A percentile compares a stretch with the other conserved stretches of the same genome.
These are phyloP conservation scores for Struthidea cinerea DNA, from an alignment of 2,113 vertebrate species.

Conservation along the genomic window DNA sequence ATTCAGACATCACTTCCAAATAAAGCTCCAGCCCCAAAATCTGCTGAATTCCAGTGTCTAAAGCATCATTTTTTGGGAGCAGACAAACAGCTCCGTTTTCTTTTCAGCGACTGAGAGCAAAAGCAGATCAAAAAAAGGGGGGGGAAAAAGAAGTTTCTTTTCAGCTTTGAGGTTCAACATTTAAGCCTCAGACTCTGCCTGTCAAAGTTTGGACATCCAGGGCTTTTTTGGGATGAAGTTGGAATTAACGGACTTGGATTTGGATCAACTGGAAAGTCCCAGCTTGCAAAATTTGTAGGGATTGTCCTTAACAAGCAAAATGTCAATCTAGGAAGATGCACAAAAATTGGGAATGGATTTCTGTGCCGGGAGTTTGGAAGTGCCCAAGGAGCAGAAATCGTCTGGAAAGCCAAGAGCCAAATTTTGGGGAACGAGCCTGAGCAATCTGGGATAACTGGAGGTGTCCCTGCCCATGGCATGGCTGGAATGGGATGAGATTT, in stretches of 20 bases:
- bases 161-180: neutral
- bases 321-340: fast-evolving
- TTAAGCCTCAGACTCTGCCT: neutral
- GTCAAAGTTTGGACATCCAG: neutral
- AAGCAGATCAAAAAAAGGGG: neutral
- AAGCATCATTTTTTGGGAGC: neutral
- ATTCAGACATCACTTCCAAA: neutral
- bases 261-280: neutral
- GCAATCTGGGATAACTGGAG: neutral
- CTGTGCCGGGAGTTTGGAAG: neutral
- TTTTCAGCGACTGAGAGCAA: neutral
- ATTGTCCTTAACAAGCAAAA: fast-evolving
- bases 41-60: fast-evolving
- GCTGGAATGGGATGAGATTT: neutral
- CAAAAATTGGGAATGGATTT: neutral
- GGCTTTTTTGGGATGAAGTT: neutral
- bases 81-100: neutral
- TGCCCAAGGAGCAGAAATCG: neutral
- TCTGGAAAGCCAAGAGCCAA: neutral
- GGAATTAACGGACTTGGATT: neutral
- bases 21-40: neutral
- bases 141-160: neutral
- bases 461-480: no score
- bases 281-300: neutral
- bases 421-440: neutral